Evolutionary conservation across 2,113 vertebrate genomes (phyloP).

Genomic region (Dendropsophus ebraccatus): DNA sequence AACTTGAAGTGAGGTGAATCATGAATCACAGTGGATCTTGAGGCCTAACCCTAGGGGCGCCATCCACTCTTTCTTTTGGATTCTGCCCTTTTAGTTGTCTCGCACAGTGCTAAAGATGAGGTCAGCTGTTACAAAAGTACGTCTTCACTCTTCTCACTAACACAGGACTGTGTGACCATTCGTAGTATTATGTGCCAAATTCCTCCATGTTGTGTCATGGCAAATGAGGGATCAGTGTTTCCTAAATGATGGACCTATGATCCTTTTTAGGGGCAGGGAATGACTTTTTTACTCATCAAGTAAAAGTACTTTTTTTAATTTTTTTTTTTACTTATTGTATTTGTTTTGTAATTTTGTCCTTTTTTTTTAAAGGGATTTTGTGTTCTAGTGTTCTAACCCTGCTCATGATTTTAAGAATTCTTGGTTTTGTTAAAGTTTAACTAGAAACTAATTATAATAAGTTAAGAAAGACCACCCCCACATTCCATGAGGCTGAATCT

Average conservation of each 20-base stretch:
- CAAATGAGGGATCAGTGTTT: background rate
- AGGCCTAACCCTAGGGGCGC: background rate
- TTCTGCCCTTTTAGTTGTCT: background rate
- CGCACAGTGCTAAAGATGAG: background rate
- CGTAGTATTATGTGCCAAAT: slow-evolving; percentile 12
- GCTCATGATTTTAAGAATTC: background rate
- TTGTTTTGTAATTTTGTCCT: background rate
- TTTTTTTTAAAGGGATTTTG: background rate
- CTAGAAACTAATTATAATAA: background rate
- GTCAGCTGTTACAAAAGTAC: background rate
- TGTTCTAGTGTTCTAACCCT: background rate
- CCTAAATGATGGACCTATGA: background rate
- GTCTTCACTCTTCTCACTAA: background rate
- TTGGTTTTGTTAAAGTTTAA: background rate
- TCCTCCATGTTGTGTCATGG: background rate
- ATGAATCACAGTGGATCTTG: too few species aligned
- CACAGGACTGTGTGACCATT: background rate
- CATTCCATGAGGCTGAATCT: background rate
- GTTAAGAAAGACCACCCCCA: background rate
- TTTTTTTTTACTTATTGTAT: background rate
- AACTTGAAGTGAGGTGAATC: background rate
- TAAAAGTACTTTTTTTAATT: background rate
- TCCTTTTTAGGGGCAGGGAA: background rate
- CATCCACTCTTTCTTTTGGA: background rate
- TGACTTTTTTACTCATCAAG: background rate